Evolutionary conservation across 1,140 invertebrate species (phyloP), one percentile per base, ranked within the genome.

Genomic region (Sesamia nonagrioides): DNA sequence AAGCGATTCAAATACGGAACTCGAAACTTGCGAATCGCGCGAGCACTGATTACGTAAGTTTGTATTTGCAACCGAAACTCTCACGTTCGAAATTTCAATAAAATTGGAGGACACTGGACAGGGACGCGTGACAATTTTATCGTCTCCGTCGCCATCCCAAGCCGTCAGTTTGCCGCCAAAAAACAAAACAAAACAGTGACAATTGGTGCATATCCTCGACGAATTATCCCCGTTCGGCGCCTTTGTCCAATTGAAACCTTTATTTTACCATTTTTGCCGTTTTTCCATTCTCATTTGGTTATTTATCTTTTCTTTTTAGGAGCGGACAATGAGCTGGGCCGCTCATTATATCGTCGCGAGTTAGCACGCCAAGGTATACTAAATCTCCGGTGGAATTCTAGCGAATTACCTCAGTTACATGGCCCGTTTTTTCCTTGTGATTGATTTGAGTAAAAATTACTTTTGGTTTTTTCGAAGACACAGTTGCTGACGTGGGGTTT

Each of bases 281-380:
- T 93, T 92, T 92, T 91, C 90, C 90, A 90, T 91, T 93, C 92
- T 92, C 93, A 94, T 94, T 94, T 94, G 93, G 92, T 93, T 94
- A 94, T 94, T 94, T 94, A 92, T 94, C 81, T 92, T 82, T 79
- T 91, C 90, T 91, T 93, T 93, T 93, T 93, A 90, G 88, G 83
- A 77, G 72, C 80, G 90, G 88, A 94, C 93, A 94, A 93, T 93
- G 93, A 93, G 88, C 80, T 48, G 66, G 54, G 80, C 72, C 56
- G 88, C 92, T 93, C 92, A 93, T 93, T 93, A 93, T 93, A 93
- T 84, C 89, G 88, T 82, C 83, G 40, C 80, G 86, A 85, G 87
- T 93, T 92, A 92, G 92, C 92, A 93, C 92, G 89, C 88, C 89
- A 83, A 83, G 69, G 75, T 83, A 79, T 81, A 91, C 90, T 94